Evolutionary conservation across 2,888 invertebrate genomes (phyloP).

Genomic region (Drosophila kanekoi): DNA sequence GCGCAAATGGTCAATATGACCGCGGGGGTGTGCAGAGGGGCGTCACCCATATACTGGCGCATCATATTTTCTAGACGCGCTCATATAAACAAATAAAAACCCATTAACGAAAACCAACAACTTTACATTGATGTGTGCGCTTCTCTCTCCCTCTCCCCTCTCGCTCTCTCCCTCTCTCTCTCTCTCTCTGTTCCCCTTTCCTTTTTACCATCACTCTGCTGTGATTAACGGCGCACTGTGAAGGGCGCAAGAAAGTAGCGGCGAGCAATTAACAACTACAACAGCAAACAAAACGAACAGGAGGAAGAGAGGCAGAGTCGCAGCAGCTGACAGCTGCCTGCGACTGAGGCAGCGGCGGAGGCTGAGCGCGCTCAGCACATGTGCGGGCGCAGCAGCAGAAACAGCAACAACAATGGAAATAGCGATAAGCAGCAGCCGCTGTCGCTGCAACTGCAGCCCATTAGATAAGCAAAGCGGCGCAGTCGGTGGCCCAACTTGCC

Average conservation of each 20-base stretch:
- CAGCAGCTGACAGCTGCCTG: slow-evolving; percentile 10
- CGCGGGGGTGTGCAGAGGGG: slow-evolving; percentile 7
- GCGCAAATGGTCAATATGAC: slow-evolving; percentile 40
- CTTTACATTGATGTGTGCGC: slow-evolving; percentile 60
- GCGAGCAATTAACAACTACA: slow-evolving; percentile 79
- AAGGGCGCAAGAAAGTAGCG: slow-evolving; percentile 75
- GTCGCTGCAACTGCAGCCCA: slow-evolving; percentile 47
- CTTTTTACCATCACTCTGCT: slow-evolving; percentile 32
- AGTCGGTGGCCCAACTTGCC: slow-evolving; percentile 40
- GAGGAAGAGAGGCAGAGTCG: slow-evolving; percentile 4
- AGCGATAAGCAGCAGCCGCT: slow-evolving; percentile 33
- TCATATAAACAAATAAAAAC: slow-evolving; percentile 77
- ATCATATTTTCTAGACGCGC: slow-evolving; percentile 61
- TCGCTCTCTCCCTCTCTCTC: slow-evolving; percentile 3
- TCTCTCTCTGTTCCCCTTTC: slow-evolving; percentile 7
- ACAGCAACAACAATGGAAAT: slow-evolving; percentile 43
- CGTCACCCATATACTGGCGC: slow-evolving; percentile 56
- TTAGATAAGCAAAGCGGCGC: slow-evolving; percentile 65
- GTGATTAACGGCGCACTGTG: slow-evolving; percentile 62
- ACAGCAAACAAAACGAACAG: slow-evolving; percentile 55
- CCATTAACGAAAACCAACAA: slow-evolving; percentile 75
- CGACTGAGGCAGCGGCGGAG: slow-evolving; percentile 8
- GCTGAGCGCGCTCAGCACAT: slow-evolving; percentile 20
- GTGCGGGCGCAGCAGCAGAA: slow-evolving; percentile 56
- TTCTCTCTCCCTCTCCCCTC: slow-evolving; percentile 2